Base-by-base conservation (phyloP, 2,888 invertebrate species). In the Papilio elwesi region DNA sequence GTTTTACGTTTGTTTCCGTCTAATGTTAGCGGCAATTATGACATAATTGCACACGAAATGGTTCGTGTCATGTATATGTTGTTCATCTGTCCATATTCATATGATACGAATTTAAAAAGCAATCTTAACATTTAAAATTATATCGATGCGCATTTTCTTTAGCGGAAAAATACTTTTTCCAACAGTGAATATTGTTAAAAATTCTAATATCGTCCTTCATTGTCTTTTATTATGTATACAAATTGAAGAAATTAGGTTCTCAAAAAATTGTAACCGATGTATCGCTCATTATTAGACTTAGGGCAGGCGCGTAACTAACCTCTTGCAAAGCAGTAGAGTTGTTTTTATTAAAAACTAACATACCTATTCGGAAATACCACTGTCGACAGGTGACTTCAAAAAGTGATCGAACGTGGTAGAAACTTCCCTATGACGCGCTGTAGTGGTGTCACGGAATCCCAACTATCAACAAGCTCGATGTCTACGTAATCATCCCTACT, bases 1-100 rank as follows among this genome's bases (percentile, higher is more conserved):
- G 68, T 57, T 36, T 59, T 59, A 65, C 36, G 12, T 36, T 65
- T 51, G n/a, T 43, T 53, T 52, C 66, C 65, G 51, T 49, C n/a
- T 51, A 38, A 66, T 36, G 52, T 26, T 51, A 52, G 13, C 43
- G 43, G 38, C 66, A 51, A 52, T 66, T 38, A 53, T 53, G 16
- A 43, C 53, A 66, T 43, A 43, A 66, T 15, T 53, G 66, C 43
- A 11, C 38, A 53, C 36, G 38, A 38, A 43, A 53, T 52, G 43
- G n/a, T 38, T 66, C 15, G 51, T n/a, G 7, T 15, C 10, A 12
- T 4, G 13, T n/a, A n/a, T 62, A 66, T 12, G 13, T 10, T 11
- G 49, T n/a, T n/a, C 26, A 26, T 26, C n/a, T n/a, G 5, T 52
- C 0, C n/a, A n/a, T 66, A 8, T 66, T 36, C n/a, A 10, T 36